Conservation (phyloP, 2,888 invertebrate species). For the Catotricha subobsoleta region DNA sequence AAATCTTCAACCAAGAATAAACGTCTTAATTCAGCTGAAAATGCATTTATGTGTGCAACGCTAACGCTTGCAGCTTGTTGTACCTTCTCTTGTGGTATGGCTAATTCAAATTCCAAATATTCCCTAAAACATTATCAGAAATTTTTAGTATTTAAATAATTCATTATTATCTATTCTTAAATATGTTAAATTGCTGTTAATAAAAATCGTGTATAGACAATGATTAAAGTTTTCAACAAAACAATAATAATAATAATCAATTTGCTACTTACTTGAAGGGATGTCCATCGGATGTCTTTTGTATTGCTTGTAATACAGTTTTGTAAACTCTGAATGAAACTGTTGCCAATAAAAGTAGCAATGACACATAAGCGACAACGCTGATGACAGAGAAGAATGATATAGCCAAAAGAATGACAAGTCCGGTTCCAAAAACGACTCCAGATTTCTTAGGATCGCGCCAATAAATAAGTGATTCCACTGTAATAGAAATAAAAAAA, state of each 20-base stretch:
- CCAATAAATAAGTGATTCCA: slow-evolving; percentile 96
- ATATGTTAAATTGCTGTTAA: no score
- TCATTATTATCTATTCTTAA: no score
- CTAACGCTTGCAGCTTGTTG: slow-evolving; percentile 72
- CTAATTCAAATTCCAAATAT: slow-evolving; percentile 72
- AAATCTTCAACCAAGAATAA: slow-evolving; percentile 93
- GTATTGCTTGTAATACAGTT: slow-evolving; percentile 84
- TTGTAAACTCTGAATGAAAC: slow-evolving; percentile 92
- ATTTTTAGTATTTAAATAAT: no score
- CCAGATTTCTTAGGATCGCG: slow-evolving; percentile 89
- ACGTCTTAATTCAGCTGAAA: slow-evolving; percentile 65
- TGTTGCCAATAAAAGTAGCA: slow-evolving; percentile 69
- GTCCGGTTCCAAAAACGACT: slow-evolving; percentile 75
- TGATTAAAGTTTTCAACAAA: background rate
- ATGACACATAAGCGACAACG: slow-evolving; percentile 81
- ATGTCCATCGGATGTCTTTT: slow-evolving; percentile 91
- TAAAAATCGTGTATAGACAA: no score
- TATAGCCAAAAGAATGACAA: slow-evolving; percentile 80
- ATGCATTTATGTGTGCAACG: slow-evolving; percentile 73
- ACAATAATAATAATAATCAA: no score
- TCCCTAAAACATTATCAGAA: no score
- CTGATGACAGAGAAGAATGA: slow-evolving; percentile 90
- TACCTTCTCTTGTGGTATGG: slow-evolving; percentile 79
- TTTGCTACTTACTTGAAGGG: slow-evolving; percentile 90
- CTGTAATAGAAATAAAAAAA: slow-evolving; percentile 30